Conservation (phyloP, 92 coral and sea anemone genomes). For the Blastomussa wellsi region DNA sequence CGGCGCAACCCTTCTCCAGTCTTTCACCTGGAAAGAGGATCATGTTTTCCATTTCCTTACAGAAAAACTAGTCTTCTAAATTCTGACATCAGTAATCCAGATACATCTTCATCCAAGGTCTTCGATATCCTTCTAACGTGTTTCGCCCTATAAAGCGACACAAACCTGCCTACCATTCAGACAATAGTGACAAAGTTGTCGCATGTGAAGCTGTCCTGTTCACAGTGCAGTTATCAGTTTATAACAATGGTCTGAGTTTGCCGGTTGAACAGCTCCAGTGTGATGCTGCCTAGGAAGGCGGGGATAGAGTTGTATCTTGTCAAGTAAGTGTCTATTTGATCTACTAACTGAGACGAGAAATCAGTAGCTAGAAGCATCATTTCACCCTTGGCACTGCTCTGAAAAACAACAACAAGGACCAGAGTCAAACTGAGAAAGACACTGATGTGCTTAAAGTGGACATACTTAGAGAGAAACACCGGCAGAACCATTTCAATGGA, state of each 20-base stretch:
- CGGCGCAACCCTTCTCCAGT: no score
- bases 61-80: no score
- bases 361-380: slow-evolving; percentile 94
- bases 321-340: slow-evolving; percentile 85
- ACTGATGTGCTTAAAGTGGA: not conserved
- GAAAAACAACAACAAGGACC: slow-evolving; percentile 4
- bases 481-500: not conserved
- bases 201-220: not conserved
- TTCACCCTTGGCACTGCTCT: slow-evolving; percentile 90
- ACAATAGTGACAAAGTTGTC: not conserved
- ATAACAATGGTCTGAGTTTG: slow-evolving; percentile 93
- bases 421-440: not conserved
- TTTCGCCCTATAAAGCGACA: no score
- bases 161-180: no score
- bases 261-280: slow-evolving; percentile 90
- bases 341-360: slow-evolving; percentile 84
- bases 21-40: no score
- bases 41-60: no score
- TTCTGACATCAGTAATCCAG: no score
- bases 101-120: no score
- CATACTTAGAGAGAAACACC: not conserved
- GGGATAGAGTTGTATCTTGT: slow-evolving; percentile 89
- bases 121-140: no score
- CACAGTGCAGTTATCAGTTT: slow-evolving; percentile 31
- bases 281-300: slow-evolving; percentile 90